Base-by-base conservation (phyloP, 2,888 invertebrate species). In the Scrobipalpa atriplicella region DNA sequence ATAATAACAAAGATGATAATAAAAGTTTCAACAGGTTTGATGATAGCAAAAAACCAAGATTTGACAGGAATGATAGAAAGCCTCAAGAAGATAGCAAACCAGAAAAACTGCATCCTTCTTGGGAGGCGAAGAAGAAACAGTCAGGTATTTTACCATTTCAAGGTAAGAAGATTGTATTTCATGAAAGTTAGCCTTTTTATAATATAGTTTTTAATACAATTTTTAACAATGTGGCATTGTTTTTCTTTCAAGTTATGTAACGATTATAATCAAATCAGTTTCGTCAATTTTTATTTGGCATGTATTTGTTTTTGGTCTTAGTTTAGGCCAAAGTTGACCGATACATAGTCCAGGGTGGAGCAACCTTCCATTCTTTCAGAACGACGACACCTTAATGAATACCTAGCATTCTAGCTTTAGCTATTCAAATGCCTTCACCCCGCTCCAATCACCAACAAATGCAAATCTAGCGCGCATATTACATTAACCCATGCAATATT, bases 51-150 rank as follows among this genome's bases (percentile, higher is more conserved):
- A 67, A 52, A 43, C 11, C 51, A 58, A 68, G 66, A 19, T 68
- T 67, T 66, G 18, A 69, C 68, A 72, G 70, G 58, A 74, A 71
- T 71, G 67, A 70, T 69, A 73, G 67, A 36, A 72, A 66, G 38
- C 69, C 71, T 70, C 71, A 65, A 8, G 71, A 70, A 61, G 78
- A 79, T 62, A 69, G 72, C 7, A 82, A 81, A 65, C 79, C 81
- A 65, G 93, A 92, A 69, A 93, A 92, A 80, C 76, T 93, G 64
- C 93, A 93, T 82, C 93, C 93, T 2, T 93, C 93, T 19, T 93
- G 93, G 93, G 93, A 92, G 77, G 93, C 93, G 0, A 93, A 93
- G 76, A 93, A 89, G 69, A 86, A 86, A 61, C 84, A 86, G 66
- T 91, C 92, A 0, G 83, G 86, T 65, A 84, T 93, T 68, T 77